These are phyloP conservation scores for Panurus biarmicus DNA, from an alignment of 2,113 vertebrate genomes.

Conservation along the genomic window DNA sequence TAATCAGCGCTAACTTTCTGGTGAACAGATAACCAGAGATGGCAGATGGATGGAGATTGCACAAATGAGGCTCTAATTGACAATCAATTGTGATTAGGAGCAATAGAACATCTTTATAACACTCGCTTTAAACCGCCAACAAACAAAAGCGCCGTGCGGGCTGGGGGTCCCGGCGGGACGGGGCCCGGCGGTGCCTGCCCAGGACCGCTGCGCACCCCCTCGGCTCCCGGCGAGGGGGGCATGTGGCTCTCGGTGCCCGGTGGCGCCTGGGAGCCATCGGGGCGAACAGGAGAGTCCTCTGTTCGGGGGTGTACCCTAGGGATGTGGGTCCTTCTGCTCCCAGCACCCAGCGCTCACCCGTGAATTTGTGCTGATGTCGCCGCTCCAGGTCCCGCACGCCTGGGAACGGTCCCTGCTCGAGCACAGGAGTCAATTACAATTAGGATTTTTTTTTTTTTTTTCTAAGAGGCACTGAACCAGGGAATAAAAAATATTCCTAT, in stretches of 20 bases:
- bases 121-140: not conserved
- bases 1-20: slow-evolving; percentile 54
- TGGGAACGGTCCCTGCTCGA: not conserved
- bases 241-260: not conserved
- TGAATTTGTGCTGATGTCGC: not conserved
- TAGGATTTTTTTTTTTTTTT: not conserved
- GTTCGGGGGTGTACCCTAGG: not conserved
- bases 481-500: not conserved
- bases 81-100: slow-evolving; percentile 79
- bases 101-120: slow-evolving; percentile 67
- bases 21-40: slow-evolving; percentile 67
- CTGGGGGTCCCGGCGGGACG: not conserved
- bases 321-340: not conserved
- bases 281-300: not conserved
- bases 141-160: not conserved
- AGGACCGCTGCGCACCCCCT: not conserved
- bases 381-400: not conserved
- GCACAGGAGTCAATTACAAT: not conserved
- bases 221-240: not conserved
- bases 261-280: not conserved
- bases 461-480: not conserved
- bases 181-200: not conserved
- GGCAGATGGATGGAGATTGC: slow-evolving; percentile 72
- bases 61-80: slow-evolving; percentile 78
- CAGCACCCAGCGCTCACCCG: rapidly evolving